Base-by-base conservation (phyloP, 2,888 invertebrate species). In the Aphodius granarius region DNA sequence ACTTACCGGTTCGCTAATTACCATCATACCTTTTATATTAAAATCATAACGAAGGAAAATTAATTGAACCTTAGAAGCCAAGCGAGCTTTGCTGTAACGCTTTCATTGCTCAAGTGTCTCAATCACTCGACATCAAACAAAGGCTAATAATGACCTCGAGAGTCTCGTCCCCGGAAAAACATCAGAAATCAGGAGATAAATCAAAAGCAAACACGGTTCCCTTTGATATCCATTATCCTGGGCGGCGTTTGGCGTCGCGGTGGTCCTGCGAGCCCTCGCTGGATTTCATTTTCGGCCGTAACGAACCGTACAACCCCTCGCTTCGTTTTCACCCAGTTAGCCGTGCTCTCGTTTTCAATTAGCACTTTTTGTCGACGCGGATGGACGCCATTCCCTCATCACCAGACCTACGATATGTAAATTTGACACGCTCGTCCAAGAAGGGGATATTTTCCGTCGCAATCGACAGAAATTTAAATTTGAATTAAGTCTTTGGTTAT, bases 321-420 rank as follows among this genome's bases (percentile, higher is more conserved):
- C 22, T 68, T 68, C 68, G 68, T 68, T 68, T 68, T 68, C 68
- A 68, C 68, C 68, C 68, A 22, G 68, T 68, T 68, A 68, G 68
- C 20, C 68, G 43, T 22, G 68, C 21, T 68, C 68, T 68, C 68
- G 68, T 68, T 68, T 68, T 68, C 68, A 68, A 68, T 68, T 68
- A 68, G 68, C 68, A 68, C 21, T 68, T 68, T 68, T 68, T 68
- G 21, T 21, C 21, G 21, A 68, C 68, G 68, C 22, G 21, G 21
- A 5, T 21, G 43, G 68, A 20, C 68, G 68, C 20, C 68, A 6
- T 66, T 66, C 66, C 66, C 16, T 66, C 66, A 22, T 6, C 68
- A 21, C 13, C 68, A n/a, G n/a, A 19, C 19, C 19, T 20, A 20
- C 21, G 68, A n/a, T 68, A 68, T 68, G 68, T 22, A 68, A 68